These are phyloP conservation scores for Hesperia comma DNA, from an alignment of 2,888 invertebrate species.

Conservation along the genomic window DNA sequence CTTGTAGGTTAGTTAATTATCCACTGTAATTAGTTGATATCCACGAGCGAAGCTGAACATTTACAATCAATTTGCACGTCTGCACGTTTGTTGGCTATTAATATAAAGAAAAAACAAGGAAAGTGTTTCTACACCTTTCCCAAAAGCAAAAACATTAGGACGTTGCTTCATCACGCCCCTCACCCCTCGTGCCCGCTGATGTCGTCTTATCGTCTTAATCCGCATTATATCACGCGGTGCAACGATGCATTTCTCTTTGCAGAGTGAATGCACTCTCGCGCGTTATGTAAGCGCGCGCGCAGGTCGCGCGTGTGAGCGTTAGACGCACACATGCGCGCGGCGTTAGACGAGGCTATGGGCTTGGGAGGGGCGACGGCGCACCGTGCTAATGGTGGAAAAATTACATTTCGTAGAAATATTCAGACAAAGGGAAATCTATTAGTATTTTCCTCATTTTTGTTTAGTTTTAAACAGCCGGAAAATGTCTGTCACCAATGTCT, in stretches of 20 bases:
- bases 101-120: too few relatives aligned
- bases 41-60: too few relatives aligned
- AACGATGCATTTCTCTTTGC: slow-evolving; percentile 59
- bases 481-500: too few relatives aligned
- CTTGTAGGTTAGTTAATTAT: too few relatives aligned
- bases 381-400: too few relatives aligned
- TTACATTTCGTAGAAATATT: too few relatives aligned
- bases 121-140: slow-evolving; percentile 2
- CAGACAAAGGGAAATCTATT: too few relatives aligned
- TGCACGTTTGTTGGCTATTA: too few relatives aligned
- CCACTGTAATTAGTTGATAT: too few relatives aligned
- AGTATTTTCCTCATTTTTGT: too few relatives aligned
- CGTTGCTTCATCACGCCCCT: slow-evolving; percentile 16
- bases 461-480: too few relatives aligned
- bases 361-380: neutral
- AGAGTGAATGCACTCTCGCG: slow-evolving; percentile 80
- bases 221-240: slow-evolving; percentile 53
- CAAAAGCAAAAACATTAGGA: neutral
- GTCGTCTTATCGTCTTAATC: slow-evolving; percentile 38
- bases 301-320: slow-evolving; percentile 52
- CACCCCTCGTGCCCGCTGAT: slow-evolving; percentile 15
- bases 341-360: slow-evolving; percentile 31
- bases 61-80: too few relatives aligned
- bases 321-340: slow-evolving; percentile 38
- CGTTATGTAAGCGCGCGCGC: slow-evolving; percentile 71